A percentile compares a stretch with the other conserved stretches of the same genome.
These are phyloP conservation scores for Ciconia stormi DNA, from an alignment of 2,113 vertebrate species.

Conservation along the genomic window DNA sequence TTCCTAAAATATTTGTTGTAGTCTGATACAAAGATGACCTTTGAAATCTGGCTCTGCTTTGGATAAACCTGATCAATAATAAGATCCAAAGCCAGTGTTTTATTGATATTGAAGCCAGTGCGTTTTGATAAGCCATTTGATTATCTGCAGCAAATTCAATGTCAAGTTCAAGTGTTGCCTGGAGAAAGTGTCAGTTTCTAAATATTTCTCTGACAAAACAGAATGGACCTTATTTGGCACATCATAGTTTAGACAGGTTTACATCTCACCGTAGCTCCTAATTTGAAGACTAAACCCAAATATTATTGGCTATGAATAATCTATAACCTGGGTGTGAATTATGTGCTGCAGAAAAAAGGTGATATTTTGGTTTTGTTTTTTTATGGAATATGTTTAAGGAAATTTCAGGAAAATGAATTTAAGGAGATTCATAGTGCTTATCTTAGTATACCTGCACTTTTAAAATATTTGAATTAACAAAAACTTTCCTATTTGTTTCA, in stretches of 20 bases:
- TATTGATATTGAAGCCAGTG: conserved; percentile 51
- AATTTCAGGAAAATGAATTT: neutral
- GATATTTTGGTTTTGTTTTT: neutral
- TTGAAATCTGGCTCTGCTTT: conserved; percentile 36
- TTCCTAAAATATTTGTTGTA: neutral
- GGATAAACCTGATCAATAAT: conserved; percentile 19
- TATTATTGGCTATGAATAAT: neutral
- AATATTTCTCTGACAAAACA: conserved; percentile 4
- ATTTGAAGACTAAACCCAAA: conserved; percentile 33
- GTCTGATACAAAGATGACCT: conserved; percentile 23
- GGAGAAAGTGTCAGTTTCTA: neutral
- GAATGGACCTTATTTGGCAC: neutral
- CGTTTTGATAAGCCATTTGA: conserved; percentile 41
- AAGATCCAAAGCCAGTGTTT: conserved; percentile 25
- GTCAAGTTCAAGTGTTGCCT: neutral
- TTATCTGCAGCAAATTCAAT: conserved; percentile 14
- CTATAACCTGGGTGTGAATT: neutral
- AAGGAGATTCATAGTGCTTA: neutral
- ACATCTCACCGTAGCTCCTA: neutral
- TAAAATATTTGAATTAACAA: neutral
- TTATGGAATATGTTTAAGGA: neutral
- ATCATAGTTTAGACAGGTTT: neutral
- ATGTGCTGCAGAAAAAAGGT: neutral
- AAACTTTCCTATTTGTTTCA: neutral
- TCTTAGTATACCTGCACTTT: neutral